Evolutionary conservation across 2,113 vertebrate genomes (phyloP).

Genomic region (Uria aalge): DNA sequence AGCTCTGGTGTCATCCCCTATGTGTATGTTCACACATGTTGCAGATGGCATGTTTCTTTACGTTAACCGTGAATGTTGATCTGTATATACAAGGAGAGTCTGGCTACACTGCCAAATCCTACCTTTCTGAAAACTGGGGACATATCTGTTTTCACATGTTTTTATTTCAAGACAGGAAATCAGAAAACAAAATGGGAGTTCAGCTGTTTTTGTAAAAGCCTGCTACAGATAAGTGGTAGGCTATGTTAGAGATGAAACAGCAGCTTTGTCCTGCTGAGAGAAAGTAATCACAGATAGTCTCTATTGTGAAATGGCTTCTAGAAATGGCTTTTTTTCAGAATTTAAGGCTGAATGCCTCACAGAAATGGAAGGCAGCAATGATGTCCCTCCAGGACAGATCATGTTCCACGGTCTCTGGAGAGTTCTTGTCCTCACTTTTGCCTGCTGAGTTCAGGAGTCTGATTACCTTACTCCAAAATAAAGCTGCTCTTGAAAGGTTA

Average conservation of each 20-base stretch:
- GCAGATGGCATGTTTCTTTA: not conserved
- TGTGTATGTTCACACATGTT: not conserved
- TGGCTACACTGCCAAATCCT: not conserved
- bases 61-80: not conserved
- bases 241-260: not conserved
- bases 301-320: not conserved
- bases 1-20: not conserved
- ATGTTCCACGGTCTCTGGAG: not conserved
- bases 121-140: not conserved
- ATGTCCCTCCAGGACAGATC: not conserved
- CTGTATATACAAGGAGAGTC: not conserved
- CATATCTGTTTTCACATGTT: not conserved
- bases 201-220: not conserved
- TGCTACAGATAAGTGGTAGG: not conserved
- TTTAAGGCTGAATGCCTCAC: not conserved
- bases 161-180: not conserved
- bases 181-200: not conserved
- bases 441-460: not conserved
- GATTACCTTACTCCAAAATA: not conserved
- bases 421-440: not conserved
- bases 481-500: not conserved
- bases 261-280: conserved; percentile 12
- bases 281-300: not conserved
- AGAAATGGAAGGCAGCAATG: not conserved
- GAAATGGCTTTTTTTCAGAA: not conserved